phyloP scores from a whole-genome alignment of 2,113 vertebrate genomes.

The Theristicus caerulescens region DNA sequence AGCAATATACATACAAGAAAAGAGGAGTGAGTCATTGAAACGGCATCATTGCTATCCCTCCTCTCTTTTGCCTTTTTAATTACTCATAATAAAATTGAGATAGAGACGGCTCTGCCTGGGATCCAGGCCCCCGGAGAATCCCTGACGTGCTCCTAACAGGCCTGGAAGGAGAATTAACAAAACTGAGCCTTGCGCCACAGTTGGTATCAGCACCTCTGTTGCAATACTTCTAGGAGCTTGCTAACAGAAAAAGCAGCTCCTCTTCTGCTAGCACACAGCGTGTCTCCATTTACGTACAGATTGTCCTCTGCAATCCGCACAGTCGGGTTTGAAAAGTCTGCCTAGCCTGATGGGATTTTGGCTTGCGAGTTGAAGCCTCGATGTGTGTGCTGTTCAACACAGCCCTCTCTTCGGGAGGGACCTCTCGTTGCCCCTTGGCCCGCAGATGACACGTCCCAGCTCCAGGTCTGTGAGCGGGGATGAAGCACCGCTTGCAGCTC shows the following conservation, averaged over 20 bases:
- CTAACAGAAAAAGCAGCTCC: neutral
- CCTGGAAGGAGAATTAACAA: neutral
- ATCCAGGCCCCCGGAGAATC: neutral
- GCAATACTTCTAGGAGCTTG: neutral
- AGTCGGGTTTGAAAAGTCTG: neutral
- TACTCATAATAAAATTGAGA: neutral
- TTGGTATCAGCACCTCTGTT: neutral
- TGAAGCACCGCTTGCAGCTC: neutral
- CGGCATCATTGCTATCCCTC: neutral
- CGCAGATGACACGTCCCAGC: neutral
- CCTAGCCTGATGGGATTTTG: neutral
- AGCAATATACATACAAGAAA: neutral
- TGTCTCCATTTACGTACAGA: neutral
- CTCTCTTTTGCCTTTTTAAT: constrained; percentile 6
- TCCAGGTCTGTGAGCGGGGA: neutral
- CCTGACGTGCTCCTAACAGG: neutral
- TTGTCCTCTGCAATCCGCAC: neutral
- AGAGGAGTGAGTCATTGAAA: neutral
- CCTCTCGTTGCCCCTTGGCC: neutral
- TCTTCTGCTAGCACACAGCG: neutral
- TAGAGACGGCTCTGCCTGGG: neutral
- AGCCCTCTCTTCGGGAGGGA: neutral
- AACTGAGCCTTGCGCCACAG: neutral
- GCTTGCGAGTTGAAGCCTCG: neutral
- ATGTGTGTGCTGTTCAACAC: neutral